These are phyloP conservation scores for Nematopogon swammerdamellus DNA, from an alignment of 2,888 invertebrate species.

Conservation along the genomic window DNA sequence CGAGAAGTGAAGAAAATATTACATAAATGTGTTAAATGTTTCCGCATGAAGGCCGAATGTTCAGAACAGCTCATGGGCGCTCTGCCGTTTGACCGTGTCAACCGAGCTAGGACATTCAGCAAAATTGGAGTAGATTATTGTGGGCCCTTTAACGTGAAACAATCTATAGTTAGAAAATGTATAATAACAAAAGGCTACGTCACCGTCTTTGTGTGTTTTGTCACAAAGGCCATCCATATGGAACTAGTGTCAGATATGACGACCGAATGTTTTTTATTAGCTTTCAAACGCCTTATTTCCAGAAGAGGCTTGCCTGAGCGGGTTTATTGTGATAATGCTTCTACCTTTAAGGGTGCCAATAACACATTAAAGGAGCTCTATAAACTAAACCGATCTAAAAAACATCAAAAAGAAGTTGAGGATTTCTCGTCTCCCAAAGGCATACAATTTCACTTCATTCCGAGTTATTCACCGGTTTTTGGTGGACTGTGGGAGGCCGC, in stretches of 20 bases:
- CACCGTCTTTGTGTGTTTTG: neutral
- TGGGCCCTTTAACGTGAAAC: neutral
- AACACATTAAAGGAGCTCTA: conserved; percentile 2
- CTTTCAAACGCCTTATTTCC: neutral
- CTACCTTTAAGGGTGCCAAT: conserved; percentile 1
- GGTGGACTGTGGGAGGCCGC: conserved; percentile 11
- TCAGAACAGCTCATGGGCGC: neutral
- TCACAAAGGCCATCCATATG: neutral
- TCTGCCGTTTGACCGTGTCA: neutral
- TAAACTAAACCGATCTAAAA: neutral
- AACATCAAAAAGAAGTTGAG: conserved; percentile 1
- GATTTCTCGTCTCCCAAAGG: neutral
- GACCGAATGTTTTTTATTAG: conserved; percentile 1
- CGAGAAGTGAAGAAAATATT: neutral
- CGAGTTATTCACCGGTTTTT: conserved; percentile 2
- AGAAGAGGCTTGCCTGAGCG: neutral
- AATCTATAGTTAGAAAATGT: neutral
- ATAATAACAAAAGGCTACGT: neutral
- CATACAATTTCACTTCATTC: conserved; percentile 3
- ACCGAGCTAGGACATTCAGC: neutral
- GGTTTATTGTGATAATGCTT: conserved; percentile 1
- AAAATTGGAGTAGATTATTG: neutral
- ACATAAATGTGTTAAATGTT: neutral
- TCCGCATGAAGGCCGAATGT: neutral
- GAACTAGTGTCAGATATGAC: conserved; percentile 6